Evolutionary conservation across 2,113 vertebrate species (phyloP).

Genomic region (chimpanzee (Pan troglodytes)): NHGRI_mPanTro3-v2.1_pri NC_072420.2:19323501-19324000

Average conservation of each 20-base stretch:
- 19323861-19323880: not conserved
- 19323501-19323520: slow-evolving; percentile 4
- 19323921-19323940: not conserved
- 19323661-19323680: too few relatives aligned
- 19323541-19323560: not conserved
- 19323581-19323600: not conserved
- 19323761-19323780: slow-evolving; percentile 25
- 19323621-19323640: not conserved
- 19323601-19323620: not conserved
- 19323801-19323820: not conserved
- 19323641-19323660: not conserved
- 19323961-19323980: not conserved
- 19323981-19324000: not conserved
- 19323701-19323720: not conserved
- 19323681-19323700: not conserved
- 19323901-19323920: not conserved
- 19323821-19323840: not conserved
- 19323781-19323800: not conserved
- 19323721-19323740: not conserved
- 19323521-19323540: not conserved
- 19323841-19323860: not conserved
- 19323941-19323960: not conserved
- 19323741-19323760: not conserved
- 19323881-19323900: not conserved
- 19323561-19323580: not conserved